Conservation (phyloP, 2,113 vertebrate species). For the Columba livia region DNA sequence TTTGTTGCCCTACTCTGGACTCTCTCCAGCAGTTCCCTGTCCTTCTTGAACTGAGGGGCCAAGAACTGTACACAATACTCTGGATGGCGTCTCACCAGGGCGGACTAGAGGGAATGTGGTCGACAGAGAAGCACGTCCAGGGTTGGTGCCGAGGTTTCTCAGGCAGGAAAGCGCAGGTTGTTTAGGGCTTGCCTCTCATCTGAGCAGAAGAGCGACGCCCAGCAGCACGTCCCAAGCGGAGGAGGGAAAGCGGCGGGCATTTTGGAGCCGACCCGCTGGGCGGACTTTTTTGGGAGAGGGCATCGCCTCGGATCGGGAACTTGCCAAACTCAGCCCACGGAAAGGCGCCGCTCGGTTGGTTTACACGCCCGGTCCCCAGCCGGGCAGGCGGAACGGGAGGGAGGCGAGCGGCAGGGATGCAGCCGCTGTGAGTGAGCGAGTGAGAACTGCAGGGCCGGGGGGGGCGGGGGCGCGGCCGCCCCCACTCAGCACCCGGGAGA, state of each 20-base stretch:
- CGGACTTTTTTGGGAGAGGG: not conserved
- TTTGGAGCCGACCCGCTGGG: too few species aligned
- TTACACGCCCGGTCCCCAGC: not conserved
- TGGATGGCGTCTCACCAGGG: too few species aligned
- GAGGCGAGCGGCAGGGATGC: not conserved
- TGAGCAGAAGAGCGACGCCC: not conserved
- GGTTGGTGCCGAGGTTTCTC: not conserved
- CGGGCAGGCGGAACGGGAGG: too few species aligned
- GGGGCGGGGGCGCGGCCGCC: not conserved
- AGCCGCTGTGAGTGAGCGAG: too few species aligned
- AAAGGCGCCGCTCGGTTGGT: too few species aligned
- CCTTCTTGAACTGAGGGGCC: too few species aligned
- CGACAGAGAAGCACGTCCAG: not conserved
- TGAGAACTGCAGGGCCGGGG: not conserved
- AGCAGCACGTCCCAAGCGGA: not conserved
- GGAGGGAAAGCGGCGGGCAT: not conserved
- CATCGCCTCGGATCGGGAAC: too few species aligned
- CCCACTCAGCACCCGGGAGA: constrained; percentile 76
- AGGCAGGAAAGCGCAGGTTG: not conserved
- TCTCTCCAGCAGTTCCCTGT: too few species aligned
- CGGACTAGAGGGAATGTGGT: too few species aligned
- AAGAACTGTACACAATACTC: too few species aligned
- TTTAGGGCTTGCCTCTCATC: not conserved
- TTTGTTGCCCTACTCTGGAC: too few species aligned
- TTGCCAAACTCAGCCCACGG: not conserved